These are phyloP conservation scores for Colinus virginianus DNA, from an alignment of 2,113 vertebrate species.

Conservation along the genomic window DNA sequence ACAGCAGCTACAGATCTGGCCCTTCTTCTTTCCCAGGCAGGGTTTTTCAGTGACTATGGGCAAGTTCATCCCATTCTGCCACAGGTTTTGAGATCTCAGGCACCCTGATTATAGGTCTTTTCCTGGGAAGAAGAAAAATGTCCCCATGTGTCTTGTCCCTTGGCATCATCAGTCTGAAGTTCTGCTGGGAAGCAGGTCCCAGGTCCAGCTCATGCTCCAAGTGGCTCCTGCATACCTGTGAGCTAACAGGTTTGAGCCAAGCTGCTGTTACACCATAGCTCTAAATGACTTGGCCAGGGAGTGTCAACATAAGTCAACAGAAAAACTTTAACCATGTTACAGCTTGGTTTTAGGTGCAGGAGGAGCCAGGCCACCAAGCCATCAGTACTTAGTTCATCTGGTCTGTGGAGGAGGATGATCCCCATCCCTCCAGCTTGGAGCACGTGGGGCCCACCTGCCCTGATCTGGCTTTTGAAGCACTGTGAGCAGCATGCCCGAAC, in stretches of 20 bases:
- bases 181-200: neutral
- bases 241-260: neutral
- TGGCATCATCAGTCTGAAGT: neutral
- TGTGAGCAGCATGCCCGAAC: rapidly evolving
- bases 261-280: neutral
- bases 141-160: neutral
- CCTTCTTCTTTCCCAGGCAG: neutral
- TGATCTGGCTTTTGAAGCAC: neutral
- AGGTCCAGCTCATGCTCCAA: neutral
- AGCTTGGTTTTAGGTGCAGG: neutral
- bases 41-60: neutral
- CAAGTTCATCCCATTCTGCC: neutral
- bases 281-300: neutral
- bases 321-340: too few relatives aligned
- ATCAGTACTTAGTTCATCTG: neutral
- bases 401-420: neutral
- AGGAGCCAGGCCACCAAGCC: neutral
- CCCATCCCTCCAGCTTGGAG: neutral
- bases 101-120: neutral
- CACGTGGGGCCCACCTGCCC: neutral
- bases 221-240: neutral
- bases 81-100: neutral
- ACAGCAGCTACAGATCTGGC: neutral
- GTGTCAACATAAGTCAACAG: neutral
- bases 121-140: neutral